Conservation (phyloP, 2,888 invertebrate species). For the Cataglyphis albicans region DNA sequence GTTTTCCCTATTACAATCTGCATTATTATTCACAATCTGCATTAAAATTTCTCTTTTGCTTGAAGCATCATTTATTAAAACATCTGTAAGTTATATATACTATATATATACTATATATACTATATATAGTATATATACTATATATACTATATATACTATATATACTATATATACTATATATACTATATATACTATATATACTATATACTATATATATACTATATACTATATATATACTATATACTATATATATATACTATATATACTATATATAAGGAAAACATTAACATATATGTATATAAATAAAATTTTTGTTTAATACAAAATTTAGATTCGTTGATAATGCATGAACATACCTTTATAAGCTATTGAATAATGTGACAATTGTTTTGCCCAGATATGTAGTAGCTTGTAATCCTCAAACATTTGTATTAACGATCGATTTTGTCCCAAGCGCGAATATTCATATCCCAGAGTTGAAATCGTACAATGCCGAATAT, state of each 20-base stretch:
- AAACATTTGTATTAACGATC: constrained; percentile 66
- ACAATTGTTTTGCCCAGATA: constrained; percentile 81
- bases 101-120: no score
- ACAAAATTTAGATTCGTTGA: not conserved
- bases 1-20: constrained; percentile 66
- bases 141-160: no score
- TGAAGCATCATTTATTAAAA: constrained; percentile 76
- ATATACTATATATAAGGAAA: constrained; percentile 1
- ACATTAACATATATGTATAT: not conserved
- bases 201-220: no score
- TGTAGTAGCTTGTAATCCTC: constrained; percentile 76
- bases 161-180: no score
- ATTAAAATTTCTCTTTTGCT: constrained; percentile 79
- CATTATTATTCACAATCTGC: constrained; percentile 74
- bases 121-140: no score
- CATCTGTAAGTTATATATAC: constrained; percentile 74
- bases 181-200: no score
- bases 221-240: no score
- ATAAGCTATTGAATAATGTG: constrained; percentile 80
- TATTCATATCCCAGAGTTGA: constrained; percentile 80
- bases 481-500: constrained; percentile 73
- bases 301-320: not conserved
- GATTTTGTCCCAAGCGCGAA: constrained; percentile 73
- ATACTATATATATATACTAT: no score
- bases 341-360: constrained; percentile 76